phyloP scores from a whole-genome alignment of 2,797 vertebrate species.

The Thaleichthys pacificus region DNA sequence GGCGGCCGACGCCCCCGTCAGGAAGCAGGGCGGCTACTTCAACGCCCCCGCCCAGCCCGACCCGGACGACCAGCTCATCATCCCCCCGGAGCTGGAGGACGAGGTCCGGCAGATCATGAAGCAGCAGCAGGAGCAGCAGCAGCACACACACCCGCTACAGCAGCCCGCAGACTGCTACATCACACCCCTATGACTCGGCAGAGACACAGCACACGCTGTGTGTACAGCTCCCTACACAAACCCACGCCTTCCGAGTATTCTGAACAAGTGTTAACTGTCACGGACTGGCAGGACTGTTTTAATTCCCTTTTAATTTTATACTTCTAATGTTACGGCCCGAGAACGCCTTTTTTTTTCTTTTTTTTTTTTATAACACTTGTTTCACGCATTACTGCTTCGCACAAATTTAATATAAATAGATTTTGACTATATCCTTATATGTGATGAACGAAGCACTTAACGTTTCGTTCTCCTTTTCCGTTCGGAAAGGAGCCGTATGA shows the following conservation, averaged over 20 bases:
- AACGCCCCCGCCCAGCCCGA: constrained; percentile 92
- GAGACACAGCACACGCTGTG: too few relatives aligned
- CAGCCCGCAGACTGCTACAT: constrained; percentile 83
- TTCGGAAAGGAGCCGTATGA: constrained; percentile 19
- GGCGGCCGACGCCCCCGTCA: constrained; percentile 83
- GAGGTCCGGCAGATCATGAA: constrained; percentile 98
- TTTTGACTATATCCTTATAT: constrained; percentile 55
- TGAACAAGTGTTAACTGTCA: constrained; percentile 17
- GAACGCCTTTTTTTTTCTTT: constrained; percentile 24
- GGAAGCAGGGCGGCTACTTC: constrained; percentile 91
- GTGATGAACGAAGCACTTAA: constrained; percentile 57
- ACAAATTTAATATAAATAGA: constrained; percentile 22
- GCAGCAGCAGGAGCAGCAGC: constrained; percentile 73
- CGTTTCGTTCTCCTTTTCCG: constrained; percentile 38
- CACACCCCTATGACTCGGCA: constrained; percentile 85
- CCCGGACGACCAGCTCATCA: constrained; percentile 95
- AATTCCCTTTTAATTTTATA: constrained; percentile 54
- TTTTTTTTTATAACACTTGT: constrained; percentile 54
- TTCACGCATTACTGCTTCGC: constrained; percentile 48
- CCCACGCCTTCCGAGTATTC: constrained; percentile 21
- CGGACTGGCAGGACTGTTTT: constrained; percentile 32
- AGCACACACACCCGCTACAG: constrained; percentile 63
- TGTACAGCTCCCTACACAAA: constrained; percentile 23
- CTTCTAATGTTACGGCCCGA: constrained; percentile 43
- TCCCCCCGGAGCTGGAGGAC: constrained; percentile 95